A percentile compares a stretch with the other conserved stretches of the same genome.
These are phyloP conservation scores for Drosophila varians DNA, from an alignment of 1,140 invertebrate genomes.

Conservation along the genomic window DNA sequence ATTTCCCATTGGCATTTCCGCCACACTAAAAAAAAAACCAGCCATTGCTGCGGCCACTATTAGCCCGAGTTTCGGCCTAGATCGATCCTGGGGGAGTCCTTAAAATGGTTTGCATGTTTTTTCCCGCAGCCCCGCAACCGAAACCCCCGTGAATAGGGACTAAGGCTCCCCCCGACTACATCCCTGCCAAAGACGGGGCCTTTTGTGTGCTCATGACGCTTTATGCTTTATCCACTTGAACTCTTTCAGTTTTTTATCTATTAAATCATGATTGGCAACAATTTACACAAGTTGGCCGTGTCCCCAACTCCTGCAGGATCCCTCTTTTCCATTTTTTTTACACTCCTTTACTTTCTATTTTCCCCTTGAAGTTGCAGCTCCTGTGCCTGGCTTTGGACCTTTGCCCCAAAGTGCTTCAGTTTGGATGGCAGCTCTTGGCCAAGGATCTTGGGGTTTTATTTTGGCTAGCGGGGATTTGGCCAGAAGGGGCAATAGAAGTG, in stretches of 20 bases:
- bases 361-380: constrained; percentile 8
- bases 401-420: constrained; percentile 27
- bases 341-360: not conserved
- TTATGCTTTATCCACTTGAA: constrained; percentile 81
- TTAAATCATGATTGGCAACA: constrained; percentile 81
- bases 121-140: not conserved
- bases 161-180: too few species aligned
- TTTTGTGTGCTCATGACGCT: constrained; percentile 64
- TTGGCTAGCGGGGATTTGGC: constrained; percentile 12
- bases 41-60: constrained; percentile 56
- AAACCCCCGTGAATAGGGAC: too few species aligned
- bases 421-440: constrained; percentile 32
- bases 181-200: not conserved
- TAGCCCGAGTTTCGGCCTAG: constrained; percentile 63
- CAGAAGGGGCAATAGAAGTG: not conserved
- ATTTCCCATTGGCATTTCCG: constrained; percentile 32
- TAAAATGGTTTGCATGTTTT: constrained; percentile 59
- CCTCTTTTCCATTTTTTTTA: not conserved
- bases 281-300: constrained; percentile 70
- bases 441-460: not conserved
- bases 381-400: not conserved
- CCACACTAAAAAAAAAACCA: not conserved
- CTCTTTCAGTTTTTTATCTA: constrained; percentile 79
- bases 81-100: constrained; percentile 74
- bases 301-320: not conserved